These are phyloP conservation scores for Zele albiditarsus DNA, from an alignment of 2,888 invertebrate genomes.

Conservation along the genomic window DNA sequence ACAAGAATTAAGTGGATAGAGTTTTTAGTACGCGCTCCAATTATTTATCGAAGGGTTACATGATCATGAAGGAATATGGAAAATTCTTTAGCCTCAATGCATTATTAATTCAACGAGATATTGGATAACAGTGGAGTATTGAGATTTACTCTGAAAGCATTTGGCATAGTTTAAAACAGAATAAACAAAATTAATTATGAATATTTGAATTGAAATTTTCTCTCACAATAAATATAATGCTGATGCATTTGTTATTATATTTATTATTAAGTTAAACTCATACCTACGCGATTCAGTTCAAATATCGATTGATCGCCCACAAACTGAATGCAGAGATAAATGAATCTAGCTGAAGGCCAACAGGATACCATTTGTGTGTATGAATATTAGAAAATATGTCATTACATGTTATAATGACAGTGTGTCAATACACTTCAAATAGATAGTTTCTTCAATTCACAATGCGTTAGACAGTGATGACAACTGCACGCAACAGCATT, in stretches of 20 bases:
- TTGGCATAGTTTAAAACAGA: background rate
- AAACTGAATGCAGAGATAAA: slow-evolving; percentile 4
- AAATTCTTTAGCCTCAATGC: background rate
- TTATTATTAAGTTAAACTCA: too few relatives aligned
- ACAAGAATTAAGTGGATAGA: slow-evolving; percentile 12
- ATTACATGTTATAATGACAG: slow-evolving; percentile 28
- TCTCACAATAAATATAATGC: background rate
- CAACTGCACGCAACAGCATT: background rate
- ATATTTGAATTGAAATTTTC: background rate
- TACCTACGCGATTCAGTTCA: background rate
- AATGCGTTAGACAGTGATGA: slow-evolving; percentile 4
- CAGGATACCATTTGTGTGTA: slow-evolving; percentile 23
- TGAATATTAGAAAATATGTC: slow-evolving; percentile 35
- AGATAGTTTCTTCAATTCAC: slow-evolving; percentile 18
- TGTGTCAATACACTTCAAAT: slow-evolving; percentile 3
- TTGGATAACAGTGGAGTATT: background rate
- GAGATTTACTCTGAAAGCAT: background rate
- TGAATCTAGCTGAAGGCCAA: slow-evolving; percentile 28
- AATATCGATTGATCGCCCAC: slow-evolving; percentile 36
- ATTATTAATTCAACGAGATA: background rate
- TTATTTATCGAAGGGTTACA: slow-evolving; percentile 19
- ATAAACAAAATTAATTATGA: background rate
- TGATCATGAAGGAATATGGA: slow-evolving; percentile 1
- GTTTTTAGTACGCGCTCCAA: slow-evolving; percentile 20
- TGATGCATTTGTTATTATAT: background rate